phyloP scores from a whole-genome alignment of 2,113 vertebrate genomes.

The Motacilla tschutschensis region DNA sequence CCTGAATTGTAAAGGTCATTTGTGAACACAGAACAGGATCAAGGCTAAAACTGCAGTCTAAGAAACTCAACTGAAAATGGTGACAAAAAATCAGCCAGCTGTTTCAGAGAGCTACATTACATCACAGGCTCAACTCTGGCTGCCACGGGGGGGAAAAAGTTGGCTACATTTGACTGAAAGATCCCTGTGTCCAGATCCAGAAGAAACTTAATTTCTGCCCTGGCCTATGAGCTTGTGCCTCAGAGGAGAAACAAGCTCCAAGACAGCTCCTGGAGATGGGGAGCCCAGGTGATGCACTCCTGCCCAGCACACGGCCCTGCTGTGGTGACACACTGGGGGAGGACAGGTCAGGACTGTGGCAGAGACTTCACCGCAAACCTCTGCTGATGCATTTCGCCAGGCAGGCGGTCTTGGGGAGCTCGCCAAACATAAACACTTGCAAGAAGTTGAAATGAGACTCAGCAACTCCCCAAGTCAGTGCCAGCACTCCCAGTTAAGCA shows the following conservation, averaged over 20 bases:
- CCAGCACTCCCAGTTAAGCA: not conserved
- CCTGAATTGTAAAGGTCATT: constrained; percentile 49
- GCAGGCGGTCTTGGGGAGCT: not conserved
- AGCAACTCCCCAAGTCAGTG: not conserved
- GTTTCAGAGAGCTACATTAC: not conserved
- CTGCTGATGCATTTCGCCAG: not conserved
- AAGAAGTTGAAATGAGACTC: constrained; percentile 18
- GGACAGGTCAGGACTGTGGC: not conserved
- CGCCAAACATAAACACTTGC: accelerated
- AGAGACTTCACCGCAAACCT: not conserved
- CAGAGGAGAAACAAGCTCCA: not conserved
- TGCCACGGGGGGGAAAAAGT: not conserved
- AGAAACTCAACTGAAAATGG: not conserved
- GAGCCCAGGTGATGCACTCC: not conserved
- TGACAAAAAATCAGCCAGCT: not conserved
- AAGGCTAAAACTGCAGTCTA: constrained; percentile 12
- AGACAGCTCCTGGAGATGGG: not conserved
- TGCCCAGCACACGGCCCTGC: not conserved
- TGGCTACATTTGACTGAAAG: not conserved
- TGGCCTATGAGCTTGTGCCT: not conserved
- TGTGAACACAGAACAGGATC: constrained; percentile 4
- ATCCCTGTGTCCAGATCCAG: accelerated
- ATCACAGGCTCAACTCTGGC: not conserved
- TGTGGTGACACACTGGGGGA: not conserved
- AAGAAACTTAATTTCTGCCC: not conserved